Evolutionary conservation across 1,140 invertebrate genomes (phyloP), one percentile per base, ranked within the genome.

Genomic region (Ruditapes philippinarum): DNA sequence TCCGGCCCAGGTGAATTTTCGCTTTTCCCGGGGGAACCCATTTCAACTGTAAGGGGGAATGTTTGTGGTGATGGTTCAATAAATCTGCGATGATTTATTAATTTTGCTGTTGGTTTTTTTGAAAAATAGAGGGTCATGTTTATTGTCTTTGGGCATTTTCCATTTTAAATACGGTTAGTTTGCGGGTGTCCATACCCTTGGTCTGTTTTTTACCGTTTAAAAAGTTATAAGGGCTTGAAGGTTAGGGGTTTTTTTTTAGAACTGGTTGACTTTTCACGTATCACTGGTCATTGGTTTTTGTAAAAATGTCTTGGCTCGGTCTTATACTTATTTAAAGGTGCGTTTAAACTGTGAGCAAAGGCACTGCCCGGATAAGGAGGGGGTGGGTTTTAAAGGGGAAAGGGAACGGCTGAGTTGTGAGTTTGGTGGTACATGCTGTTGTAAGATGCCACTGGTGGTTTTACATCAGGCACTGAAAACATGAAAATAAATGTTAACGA

Each of bases 221-320:
- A 87, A 87, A 74, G 78, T 87, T 74, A 87, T 87, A 28, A 87
- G 74, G 49, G 51, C 57, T 12, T 73, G 57, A 25, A 87, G 74
- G 51, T 87, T 87, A 11, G 84, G 84, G 57, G 78, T 87, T 49
- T 87, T 87, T 79, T 87, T 87, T 31, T 73, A 28, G 11, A 87
- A 19, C 2, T 65, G 38, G 36, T 45, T 74, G 40, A 49, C 73
- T 76, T 73, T 17, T 87, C 84, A 28, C 57, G 68, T 0, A n/a
- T 54, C 49, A 14, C 25, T 60, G 45, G 84, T 76, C 57, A 78
- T 62, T 45, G 57, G 84, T 22, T 62, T 87, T 87, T 31, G 73
- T 31, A 40, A 87, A n/a, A 4, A 87, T 78, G n/a, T 87, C 84
- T 62, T 87, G 84, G 42, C 25, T 68, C 19, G 84, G 54, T 49